Percentiles rank a stretch among this genome's conserved stretches.
Evolutionary conservation across 2,113 vertebrate species (phyloP).

Genomic region (Telmatochromis brichardi): DNA sequence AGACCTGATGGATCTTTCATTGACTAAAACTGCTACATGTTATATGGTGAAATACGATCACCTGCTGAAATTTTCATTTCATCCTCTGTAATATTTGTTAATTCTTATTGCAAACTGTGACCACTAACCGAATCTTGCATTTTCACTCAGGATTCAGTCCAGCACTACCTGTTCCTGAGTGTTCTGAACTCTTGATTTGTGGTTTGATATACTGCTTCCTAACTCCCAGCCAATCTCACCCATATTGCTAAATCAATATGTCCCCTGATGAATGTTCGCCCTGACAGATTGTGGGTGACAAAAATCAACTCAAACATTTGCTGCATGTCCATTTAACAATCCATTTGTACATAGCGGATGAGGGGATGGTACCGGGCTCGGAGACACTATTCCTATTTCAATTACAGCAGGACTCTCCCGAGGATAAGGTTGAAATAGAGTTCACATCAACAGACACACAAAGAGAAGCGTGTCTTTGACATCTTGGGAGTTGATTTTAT

Average conservation of each 20-base stretch:
- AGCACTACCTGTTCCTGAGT: conserved; percentile 18
- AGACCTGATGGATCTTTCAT: background rate
- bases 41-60: background rate
- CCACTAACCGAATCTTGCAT: background rate
- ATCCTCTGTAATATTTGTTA: background rate
- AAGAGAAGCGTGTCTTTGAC: background rate
- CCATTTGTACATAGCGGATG: conserved; percentile 52
- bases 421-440: conserved; percentile 38
- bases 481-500: background rate
- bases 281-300: conserved; percentile 46
- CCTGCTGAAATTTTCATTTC: background rate
- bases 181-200: conserved; percentile 51
- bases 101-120: background rate
- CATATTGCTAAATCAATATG: conserved; percentile 66
- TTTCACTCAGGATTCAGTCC: background rate
- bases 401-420: conserved; percentile 22
- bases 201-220: conserved; percentile 47
- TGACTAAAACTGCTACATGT: background rate
- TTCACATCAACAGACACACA: background rate
- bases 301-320: conserved; percentile 66
- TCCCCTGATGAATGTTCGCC: conserved; percentile 43
- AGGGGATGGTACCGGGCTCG: background rate
- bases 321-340: conserved; percentile 51
- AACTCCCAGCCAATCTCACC: conserved; percentile 60
- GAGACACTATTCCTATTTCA: conserved; percentile 18